Base-by-base conservation (phyloP, 2,113 vertebrate species). In the Tonatia bakeri region DNA sequence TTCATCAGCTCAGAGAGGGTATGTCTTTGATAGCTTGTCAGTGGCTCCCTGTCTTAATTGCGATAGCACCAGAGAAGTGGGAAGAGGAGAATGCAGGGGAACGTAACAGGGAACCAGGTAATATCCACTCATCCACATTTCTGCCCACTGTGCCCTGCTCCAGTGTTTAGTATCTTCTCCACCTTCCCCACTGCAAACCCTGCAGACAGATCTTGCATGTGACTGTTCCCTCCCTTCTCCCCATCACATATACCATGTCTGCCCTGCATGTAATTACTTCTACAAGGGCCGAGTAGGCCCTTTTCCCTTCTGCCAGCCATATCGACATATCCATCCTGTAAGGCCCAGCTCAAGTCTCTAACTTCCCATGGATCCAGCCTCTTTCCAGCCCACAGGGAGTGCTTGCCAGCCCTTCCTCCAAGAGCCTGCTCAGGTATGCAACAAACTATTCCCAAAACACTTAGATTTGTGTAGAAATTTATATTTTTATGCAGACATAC, bases 231-330 rank as follows among this genome's bases (percentile, higher is more conserved):
- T 64, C 10, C 20, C 17, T 52, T 75, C 0, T 12, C 67, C 12
- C n/a, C 6, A 7, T 10, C 31, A 20, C 33, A 40, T 5, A 33
- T 0, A 31, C 9, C 15, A 16, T 1, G 2, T 45, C 47, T 76
- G 22, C 7, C 84, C 5, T 16, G 1, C 47, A 0, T 1, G 19
- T 31, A 15, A 81, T 38, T 24, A 10, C 28, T 17, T 90, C 50
- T 54, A 28, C n/a, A n/a, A n/a, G n/a, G n/a, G n/a, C 36, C 40
- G 5, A 61, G 31, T 81, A 67, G 83, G 9, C 9, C 31, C 22
- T 64, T 64, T 56, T 17, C 59, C 22, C 54, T 65, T 65, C 26
- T 45, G 47, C 19, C 19, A 10, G 20, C 26, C 67, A 47, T 17
- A 14, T 10, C 61, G 67, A 16, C 8, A n/a, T 5, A 16, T 7